Evolutionary conservation across 2,797 vertebrate genomes (phyloP).

Genomic region (Amazonetta brasiliensis): DNA sequence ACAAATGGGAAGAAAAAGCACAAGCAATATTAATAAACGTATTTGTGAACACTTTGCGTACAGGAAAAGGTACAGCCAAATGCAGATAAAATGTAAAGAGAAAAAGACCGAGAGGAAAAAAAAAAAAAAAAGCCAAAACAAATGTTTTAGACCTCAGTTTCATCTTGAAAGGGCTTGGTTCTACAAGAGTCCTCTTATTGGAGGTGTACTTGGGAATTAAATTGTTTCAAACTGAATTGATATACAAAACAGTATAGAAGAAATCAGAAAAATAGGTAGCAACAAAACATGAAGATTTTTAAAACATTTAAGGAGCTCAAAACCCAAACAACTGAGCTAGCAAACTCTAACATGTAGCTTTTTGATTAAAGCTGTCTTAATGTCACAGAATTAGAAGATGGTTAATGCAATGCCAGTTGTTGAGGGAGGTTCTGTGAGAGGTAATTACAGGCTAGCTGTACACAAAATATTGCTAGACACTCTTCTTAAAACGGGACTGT

Average conservation of each 20-base stretch:
- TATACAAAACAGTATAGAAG: not conserved
- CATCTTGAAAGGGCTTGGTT: not conserved
- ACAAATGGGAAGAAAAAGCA: not conserved
- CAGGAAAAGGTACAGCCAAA: not conserved
- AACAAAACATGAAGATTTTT: not conserved
- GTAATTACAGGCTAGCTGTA: not conserved
- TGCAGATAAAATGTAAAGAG: not conserved
- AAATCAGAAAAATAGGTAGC: not conserved
- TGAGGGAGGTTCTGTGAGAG: not conserved
- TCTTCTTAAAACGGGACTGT: not conserved
- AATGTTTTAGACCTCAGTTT: not conserved
- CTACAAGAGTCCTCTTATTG: fast-evolving
- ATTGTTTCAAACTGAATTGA: not conserved
- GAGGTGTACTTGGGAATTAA: fast-evolving
- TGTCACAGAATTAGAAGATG: not conserved
- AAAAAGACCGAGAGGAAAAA: not conserved
- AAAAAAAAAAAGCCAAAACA: not conserved
- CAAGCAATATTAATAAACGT: not conserved
- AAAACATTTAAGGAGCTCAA: not conserved
- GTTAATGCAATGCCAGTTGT: not conserved
- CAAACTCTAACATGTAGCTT: not conserved
- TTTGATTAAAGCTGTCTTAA: not conserved
- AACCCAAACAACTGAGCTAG: not conserved
- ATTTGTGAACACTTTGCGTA: not conserved
- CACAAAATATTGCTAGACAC: not conserved